Evolutionary conservation across 2,888 invertebrate genomes (phyloP).

Genomic region (Noctua janthe): DNA sequence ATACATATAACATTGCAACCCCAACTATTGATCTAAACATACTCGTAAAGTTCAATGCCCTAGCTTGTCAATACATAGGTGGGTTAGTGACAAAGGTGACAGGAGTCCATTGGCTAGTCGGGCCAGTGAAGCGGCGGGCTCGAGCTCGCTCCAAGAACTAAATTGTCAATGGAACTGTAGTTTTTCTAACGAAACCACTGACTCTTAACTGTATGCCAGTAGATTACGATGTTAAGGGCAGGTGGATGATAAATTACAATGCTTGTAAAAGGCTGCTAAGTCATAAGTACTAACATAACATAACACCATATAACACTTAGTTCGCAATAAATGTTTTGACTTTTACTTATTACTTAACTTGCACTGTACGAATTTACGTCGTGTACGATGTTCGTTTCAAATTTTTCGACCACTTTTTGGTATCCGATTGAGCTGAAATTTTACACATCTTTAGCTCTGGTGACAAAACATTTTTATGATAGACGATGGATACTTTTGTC

Average conservation of each 20-base stretch:
- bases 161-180: slow-evolving; percentile 6
- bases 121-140: slow-evolving; percentile 25
- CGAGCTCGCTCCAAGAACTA: slow-evolving; percentile 33
- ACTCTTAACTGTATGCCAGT: background rate
- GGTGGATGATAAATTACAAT: too few relatives aligned
- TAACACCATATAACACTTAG: too few relatives aligned
- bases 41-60: slow-evolving; percentile 30
- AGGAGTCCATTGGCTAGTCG: slow-evolving; percentile 12
- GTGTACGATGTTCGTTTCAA: background rate
- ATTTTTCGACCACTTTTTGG: background rate
- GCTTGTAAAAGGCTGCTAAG: too few relatives aligned
- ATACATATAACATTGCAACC: background rate
- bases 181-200: background rate
- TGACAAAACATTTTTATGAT: background rate
- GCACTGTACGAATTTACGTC: background rate
- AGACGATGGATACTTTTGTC: too few relatives aligned
- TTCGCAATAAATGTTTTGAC: too few relatives aligned
- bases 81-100: slow-evolving; percentile 29
- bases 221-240: too few relatives aligned
- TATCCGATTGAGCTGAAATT: background rate
- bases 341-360: background rate
- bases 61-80: slow-evolving; percentile 14
- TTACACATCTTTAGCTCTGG: background rate
- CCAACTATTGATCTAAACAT: slow-evolving; percentile 27
- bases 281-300: too few relatives aligned